Base-by-base conservation (phyloP, 2,797 vertebrate species). In the Cryptoprocta ferox region DNA sequence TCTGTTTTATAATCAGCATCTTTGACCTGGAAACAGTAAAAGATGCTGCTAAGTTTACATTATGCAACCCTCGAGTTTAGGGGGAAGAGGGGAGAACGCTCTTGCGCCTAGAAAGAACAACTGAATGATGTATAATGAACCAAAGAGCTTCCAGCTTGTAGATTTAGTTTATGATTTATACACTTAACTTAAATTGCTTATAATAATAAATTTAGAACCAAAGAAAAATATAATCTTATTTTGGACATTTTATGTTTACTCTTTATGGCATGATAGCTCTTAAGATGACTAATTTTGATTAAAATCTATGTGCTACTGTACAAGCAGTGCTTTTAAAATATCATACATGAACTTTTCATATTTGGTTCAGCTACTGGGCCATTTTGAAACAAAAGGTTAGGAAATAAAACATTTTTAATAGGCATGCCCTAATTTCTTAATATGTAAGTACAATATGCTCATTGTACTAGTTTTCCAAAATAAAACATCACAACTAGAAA, bases 361-460 rank as follows among this genome's bases (percentile, higher is more conserved):
- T 80, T 80, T 92, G 50, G 6, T 63, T 71, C 26, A 84, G 28
- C 12, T 75, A 59, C 16, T 86, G 35, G 9, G 13, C 0, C 32
- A 73, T 93, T 92, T 66, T 84, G 8, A 89, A 93, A n/a, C 14
- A 32, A 93, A 95, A 86, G 0, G 10, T 53, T 4, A 68, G 6
- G 11, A 76, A 87, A 88, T 83, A 50, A 68, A 91, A 84, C 24
- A 53, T 35, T 95, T 78, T 96, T 53, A 79, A 48, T 37, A 85
- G 7, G 5, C 3, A 9, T 42, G 14, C 78, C 13, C 86, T 89
- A 75, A 75, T 50, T 87, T 82, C 83, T 26, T 92, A 71, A 15
- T 16, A 75, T 71, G 48, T 80, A 87, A 78, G 18, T 53, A 87
- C n/a, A 90, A 32, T 88, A 68, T 75, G 2, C 1, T 70, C 28